These are phyloP conservation scores for Gymnocheta viridis DNA, from an alignment of 2,888 invertebrate species.

Conservation along the genomic window DNA sequence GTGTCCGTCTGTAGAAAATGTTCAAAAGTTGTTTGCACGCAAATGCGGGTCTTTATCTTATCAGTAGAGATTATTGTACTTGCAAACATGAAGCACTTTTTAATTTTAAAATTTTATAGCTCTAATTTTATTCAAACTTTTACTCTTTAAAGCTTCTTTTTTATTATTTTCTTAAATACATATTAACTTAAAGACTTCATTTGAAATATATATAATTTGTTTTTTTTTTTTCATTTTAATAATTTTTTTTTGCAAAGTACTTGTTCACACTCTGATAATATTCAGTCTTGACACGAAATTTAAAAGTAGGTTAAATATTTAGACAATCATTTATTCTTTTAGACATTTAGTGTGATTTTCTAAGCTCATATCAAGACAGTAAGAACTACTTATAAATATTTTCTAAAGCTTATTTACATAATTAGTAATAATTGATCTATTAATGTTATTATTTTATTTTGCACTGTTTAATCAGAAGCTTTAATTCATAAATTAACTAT, in stretches of 20 bases:
- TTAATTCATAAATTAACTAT: too few relatives aligned
- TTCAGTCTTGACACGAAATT: conserved; percentile 61
- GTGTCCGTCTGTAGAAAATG: neutral
- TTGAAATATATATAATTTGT: neutral
- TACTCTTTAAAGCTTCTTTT: conserved; percentile 13
- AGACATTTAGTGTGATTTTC: neutral
- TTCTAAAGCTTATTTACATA: neutral
- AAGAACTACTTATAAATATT: neutral
- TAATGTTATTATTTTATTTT: neutral
- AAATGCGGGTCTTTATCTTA: conserved; percentile 53
- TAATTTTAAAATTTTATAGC: neutral
- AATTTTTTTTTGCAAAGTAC: conserved; percentile 20
- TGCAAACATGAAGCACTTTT: conserved; percentile 4
- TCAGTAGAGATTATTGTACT: conserved; percentile 25
- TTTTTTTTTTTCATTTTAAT: neutral
- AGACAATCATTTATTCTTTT: conserved; percentile 32
- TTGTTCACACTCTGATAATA: conserved; percentile 36
- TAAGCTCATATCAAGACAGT: neutral
- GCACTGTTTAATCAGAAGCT: neutral
- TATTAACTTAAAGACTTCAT: neutral
- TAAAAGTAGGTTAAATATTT: conserved; percentile 52
- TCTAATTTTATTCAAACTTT: conserved; percentile 19
- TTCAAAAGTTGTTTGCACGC: neutral
- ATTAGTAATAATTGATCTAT: neutral
- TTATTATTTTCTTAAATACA: neutral